Evolutionary conservation across 2,113 vertebrate genomes (phyloP).

Genomic region (Mellivora capensis): DNA sequence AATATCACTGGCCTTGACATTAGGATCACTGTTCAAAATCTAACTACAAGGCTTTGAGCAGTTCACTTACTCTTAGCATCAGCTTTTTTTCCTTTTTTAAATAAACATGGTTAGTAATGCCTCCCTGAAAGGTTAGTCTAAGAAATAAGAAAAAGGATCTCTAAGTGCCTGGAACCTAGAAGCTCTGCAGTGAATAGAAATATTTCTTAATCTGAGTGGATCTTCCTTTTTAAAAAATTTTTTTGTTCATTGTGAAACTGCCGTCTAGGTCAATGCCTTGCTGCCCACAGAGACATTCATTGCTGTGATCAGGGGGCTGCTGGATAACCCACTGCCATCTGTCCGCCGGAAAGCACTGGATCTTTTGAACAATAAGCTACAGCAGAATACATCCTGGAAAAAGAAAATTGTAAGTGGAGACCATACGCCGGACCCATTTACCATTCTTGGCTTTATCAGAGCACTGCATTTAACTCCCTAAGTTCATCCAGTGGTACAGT

Average conservation of each 20-base stretch:
- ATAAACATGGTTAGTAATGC: neutral
- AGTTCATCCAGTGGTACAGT: neutral
- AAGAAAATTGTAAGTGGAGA: conserved; percentile 83
- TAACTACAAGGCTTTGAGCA: neutral
- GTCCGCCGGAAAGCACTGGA: conserved; percentile 97
- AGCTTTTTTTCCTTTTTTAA: neutral
- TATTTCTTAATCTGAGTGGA: neutral
- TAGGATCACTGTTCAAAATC: neutral
- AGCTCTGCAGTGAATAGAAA: neutral
- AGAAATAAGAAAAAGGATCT: neutral
- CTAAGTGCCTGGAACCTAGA: neutral
- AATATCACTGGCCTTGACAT: neutral
- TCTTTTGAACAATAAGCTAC: conserved; percentile 95
- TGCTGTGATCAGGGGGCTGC: conserved; percentile 89
- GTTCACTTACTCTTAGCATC: neutral
- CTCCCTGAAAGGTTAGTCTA: neutral
- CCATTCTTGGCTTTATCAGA: neutral
- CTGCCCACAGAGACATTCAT: conserved; percentile 94
- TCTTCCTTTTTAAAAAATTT: neutral
- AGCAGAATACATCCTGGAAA: conserved; percentile 87
- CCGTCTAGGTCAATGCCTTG: conserved; percentile 90
- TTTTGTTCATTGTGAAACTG: neutral
- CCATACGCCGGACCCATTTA: fast-evolving
- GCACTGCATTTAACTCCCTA: neutral
- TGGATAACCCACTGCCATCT: conserved; percentile 88